phyloP scores from a whole-genome alignment of 2,888 invertebrate genomes.

The Timema cristinae region DNA sequence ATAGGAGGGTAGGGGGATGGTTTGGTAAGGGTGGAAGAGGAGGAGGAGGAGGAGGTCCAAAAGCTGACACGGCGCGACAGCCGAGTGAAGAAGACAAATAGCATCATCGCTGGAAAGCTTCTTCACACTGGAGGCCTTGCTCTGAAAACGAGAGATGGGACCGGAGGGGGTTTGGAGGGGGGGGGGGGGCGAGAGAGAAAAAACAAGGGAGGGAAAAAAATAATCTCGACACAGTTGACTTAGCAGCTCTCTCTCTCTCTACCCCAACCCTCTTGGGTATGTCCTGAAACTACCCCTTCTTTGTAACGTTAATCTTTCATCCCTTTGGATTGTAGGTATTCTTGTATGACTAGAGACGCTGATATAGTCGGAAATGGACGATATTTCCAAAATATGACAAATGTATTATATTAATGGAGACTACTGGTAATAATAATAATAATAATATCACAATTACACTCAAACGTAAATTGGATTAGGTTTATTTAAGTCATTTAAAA shows the following conservation, averaged over 20 bases:
- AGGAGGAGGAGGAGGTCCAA: background rate
- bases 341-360: too few species aligned
- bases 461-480: too few species aligned
- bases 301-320: too few species aligned
- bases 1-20: background rate
- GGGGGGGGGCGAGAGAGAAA: background rate
- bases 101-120: constrained; percentile 16
- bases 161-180: background rate
- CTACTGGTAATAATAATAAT: too few species aligned
- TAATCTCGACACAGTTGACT: constrained; percentile 2
- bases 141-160: background rate
- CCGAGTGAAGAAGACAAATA: constrained; percentile 16
- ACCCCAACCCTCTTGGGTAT: background rate
- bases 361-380: too few species aligned
- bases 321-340: too few species aligned
- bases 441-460: too few species aligned
- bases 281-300: too few species aligned
- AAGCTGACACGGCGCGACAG: constrained; percentile 14
- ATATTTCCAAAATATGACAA: too few species aligned
- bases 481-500: too few species aligned
- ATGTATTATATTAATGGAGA: too few species aligned
- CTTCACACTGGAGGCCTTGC: background rate
- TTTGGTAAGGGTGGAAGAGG: background rate
- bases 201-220: background rate
- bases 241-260: background rate